These are phyloP conservation scores for Vicugna pacos DNA, from an alignment of 2,113 vertebrate species.

Conservation along the genomic window DNA sequence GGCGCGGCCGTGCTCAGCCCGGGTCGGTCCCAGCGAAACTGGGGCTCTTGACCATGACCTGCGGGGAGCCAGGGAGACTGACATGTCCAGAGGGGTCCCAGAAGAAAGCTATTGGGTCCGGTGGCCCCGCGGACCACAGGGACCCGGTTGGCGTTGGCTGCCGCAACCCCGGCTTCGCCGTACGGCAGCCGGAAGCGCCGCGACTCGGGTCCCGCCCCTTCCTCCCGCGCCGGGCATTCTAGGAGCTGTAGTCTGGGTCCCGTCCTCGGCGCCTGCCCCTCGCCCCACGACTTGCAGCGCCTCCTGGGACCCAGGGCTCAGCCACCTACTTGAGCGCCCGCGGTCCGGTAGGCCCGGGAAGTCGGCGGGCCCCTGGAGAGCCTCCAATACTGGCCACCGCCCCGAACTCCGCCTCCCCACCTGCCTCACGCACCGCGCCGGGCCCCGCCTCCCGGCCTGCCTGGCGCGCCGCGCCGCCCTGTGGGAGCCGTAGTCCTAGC, in stretches of 20 bases:
- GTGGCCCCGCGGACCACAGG: too few relatives aligned
- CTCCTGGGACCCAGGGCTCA: rapidly evolving
- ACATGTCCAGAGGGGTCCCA: neutral
- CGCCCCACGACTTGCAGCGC: neutral
- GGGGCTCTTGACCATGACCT: neutral
- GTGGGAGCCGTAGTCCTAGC: conserved; percentile 81
- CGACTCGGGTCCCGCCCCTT: neutral
- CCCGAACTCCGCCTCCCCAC: conserved; percentile 64
- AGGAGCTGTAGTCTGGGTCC: neutral
- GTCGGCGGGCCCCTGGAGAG: neutral
- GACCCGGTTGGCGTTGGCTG: rapidly evolving
- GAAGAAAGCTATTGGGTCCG: neutral
- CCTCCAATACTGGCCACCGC: neutral
- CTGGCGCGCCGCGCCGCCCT: conserved; percentile 22
- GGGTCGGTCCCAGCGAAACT: neutral
- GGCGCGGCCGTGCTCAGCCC: neutral
- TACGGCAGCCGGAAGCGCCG: neutral
- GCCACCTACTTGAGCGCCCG: neutral
- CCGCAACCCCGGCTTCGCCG: rapidly evolving
- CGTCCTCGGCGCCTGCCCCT: too few relatives aligned
- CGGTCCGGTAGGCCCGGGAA: neutral
- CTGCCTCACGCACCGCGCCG: neutral
- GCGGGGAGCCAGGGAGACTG: neutral
- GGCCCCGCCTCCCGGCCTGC: conserved; percentile 26
- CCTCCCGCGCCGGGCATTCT: neutral